phyloP scores from a whole-genome alignment of 2,797 vertebrate species.

The Macropodus opercularis region DNA sequence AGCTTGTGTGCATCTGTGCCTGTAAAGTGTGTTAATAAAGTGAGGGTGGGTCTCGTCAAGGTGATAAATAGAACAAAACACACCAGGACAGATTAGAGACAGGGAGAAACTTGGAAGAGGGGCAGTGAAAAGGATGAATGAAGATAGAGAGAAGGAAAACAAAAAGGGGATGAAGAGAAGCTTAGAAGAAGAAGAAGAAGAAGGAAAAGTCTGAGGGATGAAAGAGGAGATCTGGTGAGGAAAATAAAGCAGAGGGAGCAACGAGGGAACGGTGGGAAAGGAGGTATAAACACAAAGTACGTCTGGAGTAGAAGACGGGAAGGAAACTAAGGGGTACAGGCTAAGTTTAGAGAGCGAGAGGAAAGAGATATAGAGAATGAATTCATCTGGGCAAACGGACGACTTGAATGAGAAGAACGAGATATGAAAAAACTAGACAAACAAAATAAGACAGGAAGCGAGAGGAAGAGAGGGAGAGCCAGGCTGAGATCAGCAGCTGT shows the following conservation, averaged over 20 bases:
- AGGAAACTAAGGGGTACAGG: background rate
- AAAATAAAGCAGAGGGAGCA: slow-evolving; percentile 26
- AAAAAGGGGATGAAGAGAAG: slow-evolving; percentile 38
- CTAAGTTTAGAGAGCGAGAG: background rate
- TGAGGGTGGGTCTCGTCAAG: slow-evolving; percentile 62
- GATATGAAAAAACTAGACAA: background rate
- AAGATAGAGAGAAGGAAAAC: slow-evolving; percentile 14
- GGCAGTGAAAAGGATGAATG: no score
- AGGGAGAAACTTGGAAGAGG: no score
- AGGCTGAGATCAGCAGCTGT: background rate
- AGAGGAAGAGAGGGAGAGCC: background rate
- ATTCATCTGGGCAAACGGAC: slow-evolving; percentile 20
- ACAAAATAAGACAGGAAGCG: background rate
- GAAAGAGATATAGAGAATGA: background rate
- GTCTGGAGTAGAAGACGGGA: slow-evolving; percentile 27
- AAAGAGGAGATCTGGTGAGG: slow-evolving; percentile 23
- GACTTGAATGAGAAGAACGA: slow-evolving; percentile 1
- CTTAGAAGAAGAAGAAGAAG: slow-evolving; percentile 16
- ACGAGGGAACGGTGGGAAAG: slow-evolving; percentile 11
- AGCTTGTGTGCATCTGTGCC: background rate
- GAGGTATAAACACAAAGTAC: slow-evolving; percentile 18
- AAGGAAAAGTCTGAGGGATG: slow-evolving; percentile 13
- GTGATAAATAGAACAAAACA: slow-evolving; percentile 71
- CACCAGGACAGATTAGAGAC: slow-evolving; percentile 51
- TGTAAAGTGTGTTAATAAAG: slow-evolving; percentile 57